phyloP scores from a whole-genome alignment of 2,888 invertebrate genomes.

The Stenoptilia bipunctidactyla region DNA sequence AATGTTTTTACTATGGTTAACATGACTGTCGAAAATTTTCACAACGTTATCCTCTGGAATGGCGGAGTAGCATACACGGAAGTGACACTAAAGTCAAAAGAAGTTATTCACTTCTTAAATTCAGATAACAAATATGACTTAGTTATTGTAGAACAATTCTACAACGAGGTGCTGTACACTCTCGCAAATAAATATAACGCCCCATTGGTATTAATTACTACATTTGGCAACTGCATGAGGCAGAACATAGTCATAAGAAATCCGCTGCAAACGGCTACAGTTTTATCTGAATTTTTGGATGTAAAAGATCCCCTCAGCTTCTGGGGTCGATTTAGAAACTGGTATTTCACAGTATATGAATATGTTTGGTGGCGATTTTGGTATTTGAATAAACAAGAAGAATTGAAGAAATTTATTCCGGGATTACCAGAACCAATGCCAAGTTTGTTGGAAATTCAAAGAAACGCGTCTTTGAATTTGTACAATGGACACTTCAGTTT shows the following conservation, averaged over 20 bases:
- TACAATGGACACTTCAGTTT: conserved; percentile 65
- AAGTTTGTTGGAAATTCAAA: conserved; percentile 44
- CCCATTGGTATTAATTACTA: conserved; percentile 45
- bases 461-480: conserved; percentile 47
- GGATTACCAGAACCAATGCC: conserved; percentile 42
- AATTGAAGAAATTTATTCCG: conserved; percentile 39
- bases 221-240: conserved; percentile 54
- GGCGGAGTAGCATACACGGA: conserved; percentile 46
- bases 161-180: conserved; percentile 50
- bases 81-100: conserved; percentile 35
- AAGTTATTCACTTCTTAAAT: conserved; percentile 33
- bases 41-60: conserved; percentile 39
- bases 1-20: conserved; percentile 50
- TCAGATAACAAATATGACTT: conserved; percentile 50
- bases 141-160: conserved; percentile 60
- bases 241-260: conserved; percentile 45
- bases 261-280: conserved; percentile 48
- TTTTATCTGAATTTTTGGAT: conserved; percentile 42
- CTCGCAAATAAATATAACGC: conserved; percentile 57
- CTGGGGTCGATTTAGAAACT: conserved; percentile 57
- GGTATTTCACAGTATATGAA: conserved; percentile 49
- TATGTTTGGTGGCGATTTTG: conserved; percentile 47
- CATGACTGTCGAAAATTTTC: conserved; percentile 41
- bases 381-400: conserved; percentile 45
- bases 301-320: conserved; percentile 64